phyloP scores from a whole-genome alignment of 2,888 invertebrate genomes.

The Meloe dianella region DNA sequence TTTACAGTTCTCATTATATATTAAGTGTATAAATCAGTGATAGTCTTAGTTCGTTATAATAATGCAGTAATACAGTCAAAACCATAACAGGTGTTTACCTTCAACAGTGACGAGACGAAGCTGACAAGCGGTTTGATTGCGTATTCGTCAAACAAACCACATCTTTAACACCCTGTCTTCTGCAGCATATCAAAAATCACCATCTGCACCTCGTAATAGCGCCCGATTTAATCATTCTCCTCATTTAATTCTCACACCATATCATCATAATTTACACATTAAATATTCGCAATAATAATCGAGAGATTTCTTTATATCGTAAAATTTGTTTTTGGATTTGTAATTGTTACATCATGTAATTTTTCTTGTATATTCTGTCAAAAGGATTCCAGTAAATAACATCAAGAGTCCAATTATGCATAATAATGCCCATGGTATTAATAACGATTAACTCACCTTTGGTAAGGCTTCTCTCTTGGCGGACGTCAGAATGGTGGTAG shows the following conservation, averaged over 20 bases:
- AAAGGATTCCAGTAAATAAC: constrained; percentile 21
- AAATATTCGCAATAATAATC: too few relatives aligned
- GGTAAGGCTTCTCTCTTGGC: constrained; percentile 20
- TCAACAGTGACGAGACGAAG: background rate
- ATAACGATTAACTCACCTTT: constrained; percentile 33
- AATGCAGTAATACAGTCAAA: background rate
- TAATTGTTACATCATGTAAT: too few relatives aligned
- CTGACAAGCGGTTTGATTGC: constrained; percentile 34
- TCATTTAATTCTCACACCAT: background rate
- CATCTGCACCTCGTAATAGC: background rate
- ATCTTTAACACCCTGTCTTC: constrained; percentile 36
- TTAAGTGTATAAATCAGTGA: background rate
- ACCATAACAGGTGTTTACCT: constrained; percentile 14
- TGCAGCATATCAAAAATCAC: constrained; percentile 14
- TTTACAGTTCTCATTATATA: constrained; percentile 12
- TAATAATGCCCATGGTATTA: constrained; percentile 31
- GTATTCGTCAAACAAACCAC: constrained; percentile 38
- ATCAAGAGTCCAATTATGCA: constrained; percentile 30
- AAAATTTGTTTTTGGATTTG: background rate
- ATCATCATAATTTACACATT: too few relatives aligned
- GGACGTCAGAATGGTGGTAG: background rate
- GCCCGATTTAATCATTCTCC: background rate
- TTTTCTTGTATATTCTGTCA: constrained; percentile 9
- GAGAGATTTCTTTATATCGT: too few relatives aligned
- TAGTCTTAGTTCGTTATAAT: constrained; percentile 5